A percentile compares a stretch with the other conserved stretches of the same genome.
These are phyloP conservation scores for Xestobium rufovillosum DNA, from an alignment of 2,888 invertebrate genomes.

Conservation along the genomic window DNA sequence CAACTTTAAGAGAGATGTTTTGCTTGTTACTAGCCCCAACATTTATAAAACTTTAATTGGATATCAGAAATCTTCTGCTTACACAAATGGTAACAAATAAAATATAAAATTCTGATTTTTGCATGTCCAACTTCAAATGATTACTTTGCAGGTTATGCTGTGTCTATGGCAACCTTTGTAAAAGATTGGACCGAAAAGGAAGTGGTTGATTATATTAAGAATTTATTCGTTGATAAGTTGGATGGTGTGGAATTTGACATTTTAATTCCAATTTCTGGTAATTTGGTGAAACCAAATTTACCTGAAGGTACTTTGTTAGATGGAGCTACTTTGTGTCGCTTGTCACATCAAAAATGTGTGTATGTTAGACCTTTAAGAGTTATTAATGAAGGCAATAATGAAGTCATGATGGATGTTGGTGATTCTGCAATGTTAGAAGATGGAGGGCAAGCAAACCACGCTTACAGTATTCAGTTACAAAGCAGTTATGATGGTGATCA, in stretches of 20 bases:
- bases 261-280: neutral
- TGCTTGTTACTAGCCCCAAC: neutral
- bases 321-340: neutral
- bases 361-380: constrained; percentile 1
- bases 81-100: constrained; percentile 1
- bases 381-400: neutral
- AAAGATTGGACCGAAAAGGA: neutral
- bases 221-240: too few relatives aligned
- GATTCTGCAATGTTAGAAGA: too few relatives aligned
- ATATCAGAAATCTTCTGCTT: neutral
- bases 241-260: neutral
- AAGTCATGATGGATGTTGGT: too few relatives aligned
- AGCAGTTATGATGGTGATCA: neutral
- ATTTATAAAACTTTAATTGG: neutral
- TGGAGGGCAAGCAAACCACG: neutral
- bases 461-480: too few relatives aligned
- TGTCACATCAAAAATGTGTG: neutral
- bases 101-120: neutral
- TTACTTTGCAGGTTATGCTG: neutral
- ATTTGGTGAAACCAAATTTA: constrained; percentile 1
- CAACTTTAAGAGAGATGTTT: neutral
- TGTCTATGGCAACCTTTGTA: neutral
- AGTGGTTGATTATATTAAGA: neutral
- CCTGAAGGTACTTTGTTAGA: neutral
- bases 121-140: neutral